Evolutionary conservation across 2,797 vertebrate species (phyloP).

Genomic region (Oryzias sinensis): DNA sequence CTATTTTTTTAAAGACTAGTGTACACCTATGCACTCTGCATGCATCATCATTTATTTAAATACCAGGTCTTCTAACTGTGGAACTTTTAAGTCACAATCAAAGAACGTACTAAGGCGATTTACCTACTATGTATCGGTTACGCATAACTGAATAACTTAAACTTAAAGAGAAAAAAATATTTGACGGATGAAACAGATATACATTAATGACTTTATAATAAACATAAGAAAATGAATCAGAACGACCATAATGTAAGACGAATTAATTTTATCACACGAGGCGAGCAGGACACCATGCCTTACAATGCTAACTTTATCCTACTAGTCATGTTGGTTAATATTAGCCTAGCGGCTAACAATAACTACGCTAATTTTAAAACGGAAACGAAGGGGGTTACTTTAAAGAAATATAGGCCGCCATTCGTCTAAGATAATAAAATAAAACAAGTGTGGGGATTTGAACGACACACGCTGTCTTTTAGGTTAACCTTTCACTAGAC

Average conservation of each 20-base stretch:
- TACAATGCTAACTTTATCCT: slow-evolving; percentile 32
- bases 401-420: no score
- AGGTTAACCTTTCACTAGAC: background rate
- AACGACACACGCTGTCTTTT: background rate
- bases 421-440: background rate
- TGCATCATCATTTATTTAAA: no score
- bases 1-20: no score
- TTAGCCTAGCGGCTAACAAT: slow-evolving; percentile 45
- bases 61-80: no score
- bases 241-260: background rate
- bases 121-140: no score
- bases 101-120: no score
- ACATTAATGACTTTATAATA: background rate
- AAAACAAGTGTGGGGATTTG: background rate
- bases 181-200: fast-evolving
- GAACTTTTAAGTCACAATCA: no score
- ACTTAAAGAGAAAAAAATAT: background rate
- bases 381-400: background rate
- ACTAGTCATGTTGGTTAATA: slow-evolving; percentile 30
- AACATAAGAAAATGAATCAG: background rate
- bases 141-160: background rate
- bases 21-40: no score
- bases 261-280: slow-evolving; percentile 11
- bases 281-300: slow-evolving; percentile 47
- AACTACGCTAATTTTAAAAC: background rate